phyloP scores from a whole-genome alignment of 2,113 vertebrate genomes.

The Ondatra zibethicus region DNA sequence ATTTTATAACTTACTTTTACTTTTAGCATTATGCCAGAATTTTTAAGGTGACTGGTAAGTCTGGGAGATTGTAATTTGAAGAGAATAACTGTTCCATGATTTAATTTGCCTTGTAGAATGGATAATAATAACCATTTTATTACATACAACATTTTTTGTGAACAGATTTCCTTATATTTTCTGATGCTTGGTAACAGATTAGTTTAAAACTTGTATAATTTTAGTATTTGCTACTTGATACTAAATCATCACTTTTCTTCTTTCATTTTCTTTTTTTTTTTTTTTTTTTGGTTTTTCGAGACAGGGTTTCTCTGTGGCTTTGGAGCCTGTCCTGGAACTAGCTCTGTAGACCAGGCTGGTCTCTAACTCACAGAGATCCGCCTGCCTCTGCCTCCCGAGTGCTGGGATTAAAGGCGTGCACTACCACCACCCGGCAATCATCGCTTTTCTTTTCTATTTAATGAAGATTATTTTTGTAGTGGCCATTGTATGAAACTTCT shows the following conservation, averaged over 20 bases:
- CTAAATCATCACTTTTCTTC: neutral
- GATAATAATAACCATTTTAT: slow-evolving; percentile 18
- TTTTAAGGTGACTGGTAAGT: slow-evolving; percentile 16
- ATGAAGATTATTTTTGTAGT: slow-evolving; percentile 43
- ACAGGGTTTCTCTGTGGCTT: no score
- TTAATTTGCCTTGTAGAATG: slow-evolving; percentile 23
- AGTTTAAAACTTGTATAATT: slow-evolving; percentile 47
- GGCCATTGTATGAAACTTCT: neutral
- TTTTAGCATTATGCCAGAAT: neutral
- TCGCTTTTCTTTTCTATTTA: neutral
- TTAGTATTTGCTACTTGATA: slow-evolving; percentile 27
- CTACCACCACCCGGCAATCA: no score
- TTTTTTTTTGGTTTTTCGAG: no score
- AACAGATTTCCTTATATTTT: slow-evolving; percentile 1
- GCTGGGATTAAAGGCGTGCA: no score
- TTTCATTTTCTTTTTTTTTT: no score
- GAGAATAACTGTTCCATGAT: slow-evolving; percentile 24
- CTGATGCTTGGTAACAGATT: slow-evolving; percentile 7
- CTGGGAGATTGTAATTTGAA: slow-evolving; percentile 36
- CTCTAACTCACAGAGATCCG: no score
- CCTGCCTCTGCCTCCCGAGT: no score
- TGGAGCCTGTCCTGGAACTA: no score
- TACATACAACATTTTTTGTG: neutral
- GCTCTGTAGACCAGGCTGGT: no score
- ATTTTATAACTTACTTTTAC: slow-evolving; percentile 50